Conservation (phyloP, 2,888 invertebrate species). For the Blastobasis lacticolella region DNA sequence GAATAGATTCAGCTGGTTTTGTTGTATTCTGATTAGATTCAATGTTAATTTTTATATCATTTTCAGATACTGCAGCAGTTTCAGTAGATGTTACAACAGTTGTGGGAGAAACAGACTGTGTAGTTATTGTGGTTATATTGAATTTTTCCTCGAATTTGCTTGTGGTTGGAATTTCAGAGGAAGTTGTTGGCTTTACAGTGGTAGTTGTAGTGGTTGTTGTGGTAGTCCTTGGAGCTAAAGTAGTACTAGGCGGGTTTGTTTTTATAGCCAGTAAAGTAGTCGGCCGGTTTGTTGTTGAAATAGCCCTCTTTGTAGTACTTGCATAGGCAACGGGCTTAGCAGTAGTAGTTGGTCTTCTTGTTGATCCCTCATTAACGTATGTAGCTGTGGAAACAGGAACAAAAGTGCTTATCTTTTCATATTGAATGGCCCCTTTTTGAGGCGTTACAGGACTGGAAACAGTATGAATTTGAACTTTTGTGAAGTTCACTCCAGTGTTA, state of each 20-base stretch:
- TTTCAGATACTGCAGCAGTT: constrained; percentile 27
- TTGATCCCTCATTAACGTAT: constrained; percentile 39
- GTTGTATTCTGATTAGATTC: constrained; percentile 20
- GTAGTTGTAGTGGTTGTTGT: constrained; percentile 17
- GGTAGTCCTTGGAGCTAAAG: constrained; percentile 13
- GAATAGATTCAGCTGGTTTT: constrained; percentile 26
- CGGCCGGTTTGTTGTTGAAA: constrained; percentile 13
- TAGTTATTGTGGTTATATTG: constrained; percentile 55
- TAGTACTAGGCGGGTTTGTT: constrained; percentile 6
- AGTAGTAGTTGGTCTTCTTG: constrained; percentile 25
- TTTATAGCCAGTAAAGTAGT: not conserved
- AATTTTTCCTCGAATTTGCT: constrained; percentile 21
- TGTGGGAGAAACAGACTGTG: constrained; percentile 61
- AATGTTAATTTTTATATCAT: constrained; percentile 15
- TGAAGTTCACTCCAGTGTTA: constrained; percentile 14
- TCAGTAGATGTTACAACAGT: constrained; percentile 50
- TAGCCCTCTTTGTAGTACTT: constrained; percentile 24
- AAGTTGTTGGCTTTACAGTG: constrained; percentile 24
- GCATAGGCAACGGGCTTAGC: constrained; percentile 16
- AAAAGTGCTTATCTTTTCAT: constrained; percentile 49
- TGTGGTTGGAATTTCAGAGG: constrained; percentile 7
- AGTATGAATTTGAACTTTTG: constrained; percentile 16
- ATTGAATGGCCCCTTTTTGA: constrained; percentile 29
- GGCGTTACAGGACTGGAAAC: constrained; percentile 24
- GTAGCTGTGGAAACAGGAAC: constrained; percentile 44